These are phyloP conservation scores for Pogonophryne albipinna DNA, from an alignment of 2,797 vertebrate genomes.

Conservation along the genomic window DNA sequence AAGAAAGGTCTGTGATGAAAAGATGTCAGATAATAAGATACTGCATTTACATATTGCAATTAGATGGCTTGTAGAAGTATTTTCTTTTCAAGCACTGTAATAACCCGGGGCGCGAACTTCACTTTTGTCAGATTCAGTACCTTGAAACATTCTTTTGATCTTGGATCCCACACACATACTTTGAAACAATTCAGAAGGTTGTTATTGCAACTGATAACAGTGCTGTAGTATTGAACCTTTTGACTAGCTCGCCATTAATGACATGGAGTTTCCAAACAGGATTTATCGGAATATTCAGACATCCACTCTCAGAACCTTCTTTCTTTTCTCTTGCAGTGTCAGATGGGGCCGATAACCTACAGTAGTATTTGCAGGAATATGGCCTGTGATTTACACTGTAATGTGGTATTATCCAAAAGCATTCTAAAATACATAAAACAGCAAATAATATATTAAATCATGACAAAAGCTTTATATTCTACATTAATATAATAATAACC, in stretches of 20 bases:
- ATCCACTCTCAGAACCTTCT: neutral
- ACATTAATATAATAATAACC: constrained; percentile 40
- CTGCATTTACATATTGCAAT: constrained; percentile 5
- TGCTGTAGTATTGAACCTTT: constrained; percentile 13
- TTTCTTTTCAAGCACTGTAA: constrained; percentile 2
- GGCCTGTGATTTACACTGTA: constrained; percentile 11
- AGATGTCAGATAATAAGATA: neutral
- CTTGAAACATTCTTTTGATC: constrained; percentile 1
- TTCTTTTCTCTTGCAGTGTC: neutral
- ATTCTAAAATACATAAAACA: constrained; percentile 24
- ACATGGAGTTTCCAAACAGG: neutral
- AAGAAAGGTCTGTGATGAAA: constrained; percentile 8
- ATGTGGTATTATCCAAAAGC: constrained; percentile 11
- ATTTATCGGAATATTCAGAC: constrained; percentile 6
- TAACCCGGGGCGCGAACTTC: neutral
- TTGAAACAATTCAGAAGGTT: neutral
- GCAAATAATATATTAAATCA: constrained; percentile 18
- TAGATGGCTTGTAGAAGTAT: neutral
- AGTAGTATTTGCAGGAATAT: neutral
- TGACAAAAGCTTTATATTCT: constrained; percentile 32
- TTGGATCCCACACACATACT: neutral
- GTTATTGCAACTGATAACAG: constrained; percentile 2
- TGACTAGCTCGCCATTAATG: neutral
- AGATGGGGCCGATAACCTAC: neutral
- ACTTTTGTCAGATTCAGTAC: neutral